Conservation (phyloP, 2,113 vertebrate species). For the Raphicerus campestris region DNA sequence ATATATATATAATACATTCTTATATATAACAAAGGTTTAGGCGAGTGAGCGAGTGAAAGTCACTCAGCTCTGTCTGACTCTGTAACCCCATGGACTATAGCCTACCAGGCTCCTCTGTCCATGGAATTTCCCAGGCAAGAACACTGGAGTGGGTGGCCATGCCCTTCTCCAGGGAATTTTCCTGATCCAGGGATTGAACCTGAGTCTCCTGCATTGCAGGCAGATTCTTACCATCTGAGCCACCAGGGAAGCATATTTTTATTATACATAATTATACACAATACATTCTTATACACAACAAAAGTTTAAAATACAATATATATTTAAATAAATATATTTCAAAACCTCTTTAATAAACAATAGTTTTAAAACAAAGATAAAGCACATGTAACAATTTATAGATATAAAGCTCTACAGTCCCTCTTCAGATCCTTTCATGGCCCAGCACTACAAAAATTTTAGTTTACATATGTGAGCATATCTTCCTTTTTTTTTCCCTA, state of each 20-base stretch:
- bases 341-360: slow-evolving; percentile 4
- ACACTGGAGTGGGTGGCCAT: not conserved
- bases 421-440: not conserved
- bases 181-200: not conserved
- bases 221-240: not conserved
- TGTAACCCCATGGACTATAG: not conserved
- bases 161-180: not conserved
- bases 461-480: not conserved
- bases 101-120: not conserved
- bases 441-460: not conserved
- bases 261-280: not conserved
- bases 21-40: not conserved
- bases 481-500: not conserved
- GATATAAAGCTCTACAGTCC: not conserved
- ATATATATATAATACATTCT: not conserved
- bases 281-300: not conserved
- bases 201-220: not conserved
- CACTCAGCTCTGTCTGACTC: not conserved
- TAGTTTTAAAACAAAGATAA: slow-evolving; percentile 45
- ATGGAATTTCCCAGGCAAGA: not conserved
- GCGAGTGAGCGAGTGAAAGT: not conserved
- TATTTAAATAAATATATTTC: slow-evolving; percentile 25
- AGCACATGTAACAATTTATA: not conserved
- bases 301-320: not conserved
- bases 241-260: not conserved